These are phyloP conservation scores for Oligia latruncula DNA, from an alignment of 2,888 invertebrate species.

Conservation along the genomic window DNA sequence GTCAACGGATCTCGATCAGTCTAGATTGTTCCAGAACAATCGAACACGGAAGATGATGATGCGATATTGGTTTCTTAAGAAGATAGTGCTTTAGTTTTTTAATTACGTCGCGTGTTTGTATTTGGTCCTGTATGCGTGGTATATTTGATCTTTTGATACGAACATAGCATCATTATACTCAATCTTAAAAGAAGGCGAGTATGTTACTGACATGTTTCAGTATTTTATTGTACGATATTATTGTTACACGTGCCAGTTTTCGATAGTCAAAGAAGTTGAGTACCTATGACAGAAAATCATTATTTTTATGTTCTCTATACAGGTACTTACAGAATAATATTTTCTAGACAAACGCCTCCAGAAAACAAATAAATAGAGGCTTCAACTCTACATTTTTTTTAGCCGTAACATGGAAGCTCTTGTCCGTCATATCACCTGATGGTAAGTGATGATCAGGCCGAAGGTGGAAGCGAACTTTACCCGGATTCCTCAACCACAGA, in stretches of 20 bases:
- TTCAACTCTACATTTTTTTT: no score
- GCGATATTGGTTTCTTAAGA: constrained; percentile 46
- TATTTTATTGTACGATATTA: neutral
- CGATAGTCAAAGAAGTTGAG: neutral
- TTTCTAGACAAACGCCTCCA: no score
- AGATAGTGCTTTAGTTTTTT: constrained; percentile 24
- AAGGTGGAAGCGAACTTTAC: neutral
- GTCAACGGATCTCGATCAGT: constrained; percentile 60
- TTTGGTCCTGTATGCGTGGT: neutral
- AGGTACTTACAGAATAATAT: neutral
- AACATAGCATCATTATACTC: neutral
- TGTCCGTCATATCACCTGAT: neutral
- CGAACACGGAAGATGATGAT: constrained; percentile 34
- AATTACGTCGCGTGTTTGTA: constrained; percentile 16
- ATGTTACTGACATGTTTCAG: neutral
- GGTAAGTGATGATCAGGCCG: neutral
- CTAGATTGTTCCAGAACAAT: constrained; percentile 59
- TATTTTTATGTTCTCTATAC: neutral
- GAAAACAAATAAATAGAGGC: neutral
- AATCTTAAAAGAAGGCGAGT: neutral
- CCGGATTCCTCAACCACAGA: neutral
- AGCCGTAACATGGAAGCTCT: neutral
- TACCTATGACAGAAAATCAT: neutral
- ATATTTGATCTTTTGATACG: neutral
- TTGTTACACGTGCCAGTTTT: neutral